phyloP scores from a whole-genome alignment of 2,888 invertebrate species.

The Dryococelus australis region DNA sequence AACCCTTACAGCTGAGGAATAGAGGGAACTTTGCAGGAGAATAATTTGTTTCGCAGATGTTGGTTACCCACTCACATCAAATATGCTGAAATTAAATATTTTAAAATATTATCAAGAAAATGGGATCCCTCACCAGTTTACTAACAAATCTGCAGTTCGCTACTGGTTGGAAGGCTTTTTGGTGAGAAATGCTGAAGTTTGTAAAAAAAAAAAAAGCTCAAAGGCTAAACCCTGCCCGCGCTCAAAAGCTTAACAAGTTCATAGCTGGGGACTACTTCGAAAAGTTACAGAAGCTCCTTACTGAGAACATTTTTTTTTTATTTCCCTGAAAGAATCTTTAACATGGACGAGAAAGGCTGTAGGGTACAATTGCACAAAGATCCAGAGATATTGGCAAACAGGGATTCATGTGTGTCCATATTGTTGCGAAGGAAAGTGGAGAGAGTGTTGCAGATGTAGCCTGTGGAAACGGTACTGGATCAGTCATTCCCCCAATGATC shows the following conservation, averaged over 20 bases:
- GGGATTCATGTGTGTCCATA: background rate
- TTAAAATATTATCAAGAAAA: background rate
- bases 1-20: background rate
- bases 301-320: background rate
- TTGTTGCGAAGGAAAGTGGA: background rate
- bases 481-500: slow-evolving; percentile 30
- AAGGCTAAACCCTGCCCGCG: background rate
- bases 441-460: slow-evolving; percentile 18
- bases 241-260: background rate
- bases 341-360: background rate
- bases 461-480: slow-evolving; percentile 30
- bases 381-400: background rate
- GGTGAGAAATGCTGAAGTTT: background rate
- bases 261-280: background rate
- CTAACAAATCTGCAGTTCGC: background rate
- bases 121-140: background rate
- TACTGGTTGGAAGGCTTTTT: background rate
- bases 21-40: background rate
- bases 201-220: background rate
- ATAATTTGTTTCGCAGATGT: background rate
- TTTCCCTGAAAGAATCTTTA: background rate
- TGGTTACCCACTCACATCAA: background rate
- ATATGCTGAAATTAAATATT: background rate
- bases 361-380: background rate
- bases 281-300: background rate